Evolutionary conservation across 2,888 invertebrate genomes (phyloP).

Genomic region (Catotricha subobsoleta): DNA sequence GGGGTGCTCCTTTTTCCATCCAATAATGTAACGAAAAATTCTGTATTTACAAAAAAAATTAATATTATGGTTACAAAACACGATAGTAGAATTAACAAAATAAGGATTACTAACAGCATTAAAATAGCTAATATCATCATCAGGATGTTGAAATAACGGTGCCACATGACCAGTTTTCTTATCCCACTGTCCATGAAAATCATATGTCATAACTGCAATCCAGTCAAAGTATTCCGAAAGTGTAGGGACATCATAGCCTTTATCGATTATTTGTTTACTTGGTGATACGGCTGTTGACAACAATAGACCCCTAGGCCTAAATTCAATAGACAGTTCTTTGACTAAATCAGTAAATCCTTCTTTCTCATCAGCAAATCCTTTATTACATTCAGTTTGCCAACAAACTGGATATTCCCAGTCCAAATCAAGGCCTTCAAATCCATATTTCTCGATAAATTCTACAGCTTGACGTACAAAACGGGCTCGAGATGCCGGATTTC

Average conservation of each 20-base stretch:
- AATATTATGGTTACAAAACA: slow-evolving; percentile 7
- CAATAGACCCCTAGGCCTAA: slow-evolving; percentile 47
- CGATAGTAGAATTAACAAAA: not conserved
- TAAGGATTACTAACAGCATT: slow-evolving; percentile 53
- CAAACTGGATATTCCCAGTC: slow-evolving; percentile 82
- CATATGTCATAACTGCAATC: slow-evolving; percentile 87
- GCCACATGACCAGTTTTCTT: slow-evolving; percentile 81
- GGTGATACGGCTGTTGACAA: slow-evolving; percentile 75
- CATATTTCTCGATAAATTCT: slow-evolving; percentile 57
- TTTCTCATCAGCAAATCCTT: slow-evolving; percentile 71
- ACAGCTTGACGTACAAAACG: slow-evolving; percentile 59
- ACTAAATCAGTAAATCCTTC: slow-evolving; percentile 57
- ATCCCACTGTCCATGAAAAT: slow-evolving; percentile 85
- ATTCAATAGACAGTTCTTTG: slow-evolving; percentile 47
- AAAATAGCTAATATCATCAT: slow-evolving; percentile 64
- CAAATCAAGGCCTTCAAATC: slow-evolving; percentile 84
- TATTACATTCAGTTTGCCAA: slow-evolving; percentile 61
- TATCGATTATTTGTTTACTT: slow-evolving; percentile 72
- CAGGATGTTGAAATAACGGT: slow-evolving; percentile 63
- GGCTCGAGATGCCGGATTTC: slow-evolving; percentile 49
- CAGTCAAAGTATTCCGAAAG: slow-evolving; percentile 63
- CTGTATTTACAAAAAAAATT: slow-evolving; percentile 26
- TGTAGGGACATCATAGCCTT: slow-evolving; percentile 63
- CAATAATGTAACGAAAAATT: slow-evolving; percentile 80
- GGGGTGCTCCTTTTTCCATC: slow-evolving; percentile 67